A percentile compares a stretch with the other conserved stretches of the same genome.
Conservation (phyloP, 2,113 vertebrate genomes). For the Typhlomys cinereus region DNA sequence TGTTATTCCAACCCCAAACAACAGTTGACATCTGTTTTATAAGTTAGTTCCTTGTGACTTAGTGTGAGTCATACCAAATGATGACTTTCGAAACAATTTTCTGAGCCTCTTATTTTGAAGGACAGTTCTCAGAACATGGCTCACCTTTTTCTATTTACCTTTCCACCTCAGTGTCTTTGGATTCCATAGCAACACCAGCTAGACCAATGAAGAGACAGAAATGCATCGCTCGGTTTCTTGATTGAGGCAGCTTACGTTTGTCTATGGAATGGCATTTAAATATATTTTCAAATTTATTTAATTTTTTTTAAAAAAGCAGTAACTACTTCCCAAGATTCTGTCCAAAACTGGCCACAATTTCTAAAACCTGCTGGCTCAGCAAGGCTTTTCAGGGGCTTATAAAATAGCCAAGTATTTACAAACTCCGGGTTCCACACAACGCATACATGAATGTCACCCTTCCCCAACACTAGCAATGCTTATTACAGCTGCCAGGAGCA, state of each 20-base stretch:
- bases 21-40: not conserved
- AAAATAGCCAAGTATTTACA: not conserved
- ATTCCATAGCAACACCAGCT: not conserved
- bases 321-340: not conserved
- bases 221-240: not conserved
- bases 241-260: not conserved
- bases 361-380: not conserved
- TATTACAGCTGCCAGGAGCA: not conserved
- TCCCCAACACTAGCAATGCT: not conserved
- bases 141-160: not conserved
- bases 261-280: not conserved
- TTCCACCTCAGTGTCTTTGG: not conserved
- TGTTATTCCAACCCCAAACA: not conserved
- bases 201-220: not conserved
- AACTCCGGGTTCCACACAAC: not conserved
- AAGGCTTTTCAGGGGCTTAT: not conserved
- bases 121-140: not conserved
- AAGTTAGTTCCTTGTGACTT: not conserved
- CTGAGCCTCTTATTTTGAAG: not conserved
- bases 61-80: not conserved
- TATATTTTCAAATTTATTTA: constrained; percentile 1
- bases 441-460: not conserved
- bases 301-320: constrained; percentile 14
- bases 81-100: not conserved
- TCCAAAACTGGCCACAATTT: not conserved